Evolutionary conservation across 1,140 invertebrate genomes (phyloP).

Genomic region (Eurosta solidaginis): DNA sequence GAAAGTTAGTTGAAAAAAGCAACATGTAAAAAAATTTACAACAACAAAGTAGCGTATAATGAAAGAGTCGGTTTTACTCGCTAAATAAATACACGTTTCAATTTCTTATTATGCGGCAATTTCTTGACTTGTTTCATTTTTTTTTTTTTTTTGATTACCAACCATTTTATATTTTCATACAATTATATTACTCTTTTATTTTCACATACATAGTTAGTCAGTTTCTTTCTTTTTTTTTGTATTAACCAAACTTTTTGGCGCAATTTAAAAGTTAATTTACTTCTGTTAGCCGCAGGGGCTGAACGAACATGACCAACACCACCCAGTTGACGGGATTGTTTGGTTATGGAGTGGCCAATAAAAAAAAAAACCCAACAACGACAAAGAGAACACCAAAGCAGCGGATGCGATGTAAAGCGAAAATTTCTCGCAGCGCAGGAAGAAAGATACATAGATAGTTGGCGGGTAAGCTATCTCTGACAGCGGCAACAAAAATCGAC

Average conservation of each 20-base stretch:
- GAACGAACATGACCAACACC: conserved; percentile 2
- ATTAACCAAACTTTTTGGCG: conserved; percentile 9
- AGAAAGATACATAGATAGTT: neutral
- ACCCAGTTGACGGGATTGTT: neutral
- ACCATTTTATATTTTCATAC: neutral
- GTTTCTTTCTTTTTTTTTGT: neutral
- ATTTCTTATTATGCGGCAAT: conserved; percentile 20
- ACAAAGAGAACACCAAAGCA: neutral
- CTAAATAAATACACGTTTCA: conserved; percentile 26
- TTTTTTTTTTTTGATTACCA: neutral
- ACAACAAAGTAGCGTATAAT: neutral
- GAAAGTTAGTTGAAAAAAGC: neutral
- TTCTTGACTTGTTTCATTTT: neutral
- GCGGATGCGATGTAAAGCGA: neutral
- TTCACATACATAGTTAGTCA: too few relatives aligned
- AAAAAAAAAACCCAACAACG: too few relatives aligned
- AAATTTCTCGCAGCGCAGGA: neutral
- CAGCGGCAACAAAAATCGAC: conserved; percentile 19
- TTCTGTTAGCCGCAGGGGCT: neutral
- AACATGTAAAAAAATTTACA: neutral
- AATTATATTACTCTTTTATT: too few relatives aligned
- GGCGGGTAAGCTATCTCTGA: neutral
- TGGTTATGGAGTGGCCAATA: too few relatives aligned
- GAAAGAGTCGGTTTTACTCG: neutral
- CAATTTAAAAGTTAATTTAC: conserved; percentile 28